Evolutionary conservation across 2,888 invertebrate species (phyloP).

Genomic region (Blera fallax): DNA sequence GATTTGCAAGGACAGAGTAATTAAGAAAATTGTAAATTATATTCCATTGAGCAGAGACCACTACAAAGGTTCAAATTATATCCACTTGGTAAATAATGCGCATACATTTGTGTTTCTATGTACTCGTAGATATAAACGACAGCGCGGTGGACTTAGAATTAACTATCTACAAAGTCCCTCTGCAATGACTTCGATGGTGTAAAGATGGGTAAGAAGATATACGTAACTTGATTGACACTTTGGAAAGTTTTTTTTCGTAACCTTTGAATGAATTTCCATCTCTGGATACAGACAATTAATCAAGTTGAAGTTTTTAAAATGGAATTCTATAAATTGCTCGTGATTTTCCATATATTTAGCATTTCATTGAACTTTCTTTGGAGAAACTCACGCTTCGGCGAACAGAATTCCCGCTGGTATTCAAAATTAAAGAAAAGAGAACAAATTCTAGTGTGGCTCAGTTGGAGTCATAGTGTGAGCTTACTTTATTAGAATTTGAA

Average conservation of each 20-base stretch:
- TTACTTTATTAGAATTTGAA: neutral
- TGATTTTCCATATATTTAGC: neutral
- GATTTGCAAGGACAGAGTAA: neutral
- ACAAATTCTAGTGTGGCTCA: neutral
- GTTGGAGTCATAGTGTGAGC: neutral
- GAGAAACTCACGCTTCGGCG: neutral
- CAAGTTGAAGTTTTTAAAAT: neutral
- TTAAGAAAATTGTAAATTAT: constrained; percentile 37
- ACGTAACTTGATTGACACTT: constrained; percentile 10
- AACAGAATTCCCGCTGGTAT: neutral
- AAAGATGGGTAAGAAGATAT: neutral
- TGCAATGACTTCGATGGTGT: neutral
- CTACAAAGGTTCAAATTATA: constrained; percentile 3
- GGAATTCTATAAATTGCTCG: neutral
- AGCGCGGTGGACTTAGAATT: neutral
- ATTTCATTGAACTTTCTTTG: neutral
- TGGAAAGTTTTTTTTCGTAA: neutral
- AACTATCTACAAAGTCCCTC: neutral
- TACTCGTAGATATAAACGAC: neutral
- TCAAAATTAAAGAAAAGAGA: neutral
- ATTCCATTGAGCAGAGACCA: constrained; percentile 21
- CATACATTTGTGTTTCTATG: no score
- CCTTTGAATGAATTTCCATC: neutral
- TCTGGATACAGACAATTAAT: neutral
- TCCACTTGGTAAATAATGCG: neutral